Evolutionary conservation across 2,888 invertebrate species (phyloP).

Genomic region (Apodemia hepburni): DNA sequence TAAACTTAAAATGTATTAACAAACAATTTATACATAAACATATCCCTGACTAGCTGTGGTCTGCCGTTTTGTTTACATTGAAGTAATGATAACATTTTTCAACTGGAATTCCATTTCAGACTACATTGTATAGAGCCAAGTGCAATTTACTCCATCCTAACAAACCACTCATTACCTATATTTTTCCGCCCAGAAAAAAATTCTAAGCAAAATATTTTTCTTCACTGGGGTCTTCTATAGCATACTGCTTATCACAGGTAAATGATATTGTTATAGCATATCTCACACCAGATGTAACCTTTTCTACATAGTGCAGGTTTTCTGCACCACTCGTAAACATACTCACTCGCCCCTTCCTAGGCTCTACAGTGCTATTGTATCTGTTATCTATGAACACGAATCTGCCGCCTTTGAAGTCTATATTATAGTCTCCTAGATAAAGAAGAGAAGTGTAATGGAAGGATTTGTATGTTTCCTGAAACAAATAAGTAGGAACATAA

Average conservation of each 20-base stretch:
- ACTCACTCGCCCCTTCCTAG: conserved; percentile 87
- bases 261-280: conserved; percentile 93
- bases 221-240: conserved; percentile 79
- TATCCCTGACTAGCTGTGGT: too few relatives aligned
- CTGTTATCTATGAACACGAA: conserved; percentile 89
- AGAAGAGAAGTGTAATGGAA: conserved; percentile 93
- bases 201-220: conserved; percentile 40
- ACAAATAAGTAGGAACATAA: conserved; percentile 33
- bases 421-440: conserved; percentile 87
- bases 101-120: too few relatives aligned
- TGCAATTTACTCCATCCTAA: too few relatives aligned
- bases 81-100: too few relatives aligned
- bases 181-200: too few relatives aligned
- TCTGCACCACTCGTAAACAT: conserved; percentile 94
- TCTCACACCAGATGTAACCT: conserved; percentile 86
- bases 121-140: too few relatives aligned
- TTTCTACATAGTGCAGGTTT: conserved; percentile 91
- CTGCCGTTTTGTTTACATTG: too few relatives aligned
- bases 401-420: conserved; percentile 91
- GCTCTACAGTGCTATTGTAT: conserved; percentile 85
- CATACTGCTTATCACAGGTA: conserved; percentile 86
- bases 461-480: conserved; percentile 90
- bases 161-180: too few relatives aligned
- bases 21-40: too few relatives aligned
- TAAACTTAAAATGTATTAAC: too few relatives aligned